A percentile compares a stretch with the other conserved stretches of the same genome.
These are phyloP conservation scores for Mobula hypostoma DNA, from an alignment of 2,113 vertebrate species.

Conservation along the genomic window DNA sequence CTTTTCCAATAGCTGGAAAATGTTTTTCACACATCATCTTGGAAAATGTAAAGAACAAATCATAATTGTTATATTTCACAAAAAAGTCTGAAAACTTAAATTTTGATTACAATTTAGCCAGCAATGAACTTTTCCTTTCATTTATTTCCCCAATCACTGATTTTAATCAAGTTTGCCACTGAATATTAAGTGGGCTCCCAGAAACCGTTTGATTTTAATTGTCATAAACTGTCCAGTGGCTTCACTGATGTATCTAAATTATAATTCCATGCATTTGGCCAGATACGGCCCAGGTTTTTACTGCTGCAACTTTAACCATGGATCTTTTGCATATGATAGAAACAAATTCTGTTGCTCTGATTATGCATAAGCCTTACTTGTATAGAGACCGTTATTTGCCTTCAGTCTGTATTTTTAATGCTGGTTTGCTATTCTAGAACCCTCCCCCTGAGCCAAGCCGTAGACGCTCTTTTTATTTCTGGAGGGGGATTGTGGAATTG, in stretches of 20 bases:
- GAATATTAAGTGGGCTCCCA: slow-evolving; percentile 43
- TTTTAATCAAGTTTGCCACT: neutral
- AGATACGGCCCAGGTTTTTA: slow-evolving; percentile 47
- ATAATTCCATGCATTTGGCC: slow-evolving; percentile 54
- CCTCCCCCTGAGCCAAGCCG: slow-evolving; percentile 31
- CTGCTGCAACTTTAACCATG: slow-evolving; percentile 56
- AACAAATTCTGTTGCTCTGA: slow-evolving; percentile 84
- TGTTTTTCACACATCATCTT: slow-evolving; percentile 66
- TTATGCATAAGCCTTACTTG: slow-evolving; percentile 97
- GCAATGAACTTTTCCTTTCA: neutral
- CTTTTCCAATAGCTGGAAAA: slow-evolving; percentile 74
- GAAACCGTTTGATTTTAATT: slow-evolving; percentile 55
- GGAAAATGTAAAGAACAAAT: slow-evolving; percentile 61
- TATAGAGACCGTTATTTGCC: slow-evolving; percentile 82
- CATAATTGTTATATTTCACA: slow-evolving; percentile 52
- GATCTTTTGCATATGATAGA: slow-evolving; percentile 67
- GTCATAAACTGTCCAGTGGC: slow-evolving; percentile 64
- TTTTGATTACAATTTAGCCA: slow-evolving; percentile 32
- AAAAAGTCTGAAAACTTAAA: slow-evolving; percentile 38
- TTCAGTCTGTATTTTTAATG: slow-evolving; percentile 56
- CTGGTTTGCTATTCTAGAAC: slow-evolving; percentile 57
- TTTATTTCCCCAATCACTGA: neutral
- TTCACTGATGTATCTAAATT: slow-evolving; percentile 60
- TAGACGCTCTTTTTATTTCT: slow-evolving; percentile 32
- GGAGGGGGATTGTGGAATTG: slow-evolving; percentile 30